phyloP scores from a whole-genome alignment of 2,888 invertebrate species.

The Drosophila fulvimacula region DNA sequence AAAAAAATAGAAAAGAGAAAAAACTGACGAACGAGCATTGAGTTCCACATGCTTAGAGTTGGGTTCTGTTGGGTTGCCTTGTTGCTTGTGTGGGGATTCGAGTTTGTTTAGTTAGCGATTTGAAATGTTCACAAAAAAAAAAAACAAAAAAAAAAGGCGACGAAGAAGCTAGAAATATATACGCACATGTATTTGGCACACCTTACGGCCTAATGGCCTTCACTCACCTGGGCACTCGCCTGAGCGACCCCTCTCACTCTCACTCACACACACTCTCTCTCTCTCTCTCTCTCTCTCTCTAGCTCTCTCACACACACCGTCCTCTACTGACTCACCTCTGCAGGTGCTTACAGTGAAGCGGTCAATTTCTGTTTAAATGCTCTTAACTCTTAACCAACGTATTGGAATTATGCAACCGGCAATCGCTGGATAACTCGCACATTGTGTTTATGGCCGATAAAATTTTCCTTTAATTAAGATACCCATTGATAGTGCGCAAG shows the following conservation, averaged over 20 bases:
- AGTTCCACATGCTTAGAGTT: slow-evolving; percentile 40
- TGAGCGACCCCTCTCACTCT: background rate
- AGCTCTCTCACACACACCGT: background rate
- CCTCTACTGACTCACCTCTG: slow-evolving; percentile 37
- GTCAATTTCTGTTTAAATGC: slow-evolving; percentile 36
- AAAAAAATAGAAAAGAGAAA: no score
- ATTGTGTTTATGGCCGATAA: slow-evolving; percentile 41
- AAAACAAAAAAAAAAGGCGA: background rate
- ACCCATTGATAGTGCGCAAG: background rate
- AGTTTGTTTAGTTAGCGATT: slow-evolving; percentile 31
- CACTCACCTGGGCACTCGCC: slow-evolving; percentile 6
- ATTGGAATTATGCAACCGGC: slow-evolving; percentile 51
- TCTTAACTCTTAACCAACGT: slow-evolving; percentile 21
- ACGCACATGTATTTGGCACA: slow-evolving; percentile 34
- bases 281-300: background rate
- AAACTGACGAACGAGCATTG: slow-evolving; percentile 31
- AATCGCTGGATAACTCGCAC: slow-evolving; percentile 14
- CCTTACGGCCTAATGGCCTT: slow-evolving; percentile 21
- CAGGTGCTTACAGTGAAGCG: slow-evolving; percentile 45
- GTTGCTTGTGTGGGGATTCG: background rate
- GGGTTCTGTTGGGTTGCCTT: slow-evolving; percentile 3
- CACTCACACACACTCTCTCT: background rate
- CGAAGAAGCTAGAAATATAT: background rate
- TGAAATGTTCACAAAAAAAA: slow-evolving; percentile 7
- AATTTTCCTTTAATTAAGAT: slow-evolving; percentile 32